These are phyloP conservation scores for Polyodon spathula DNA, from an alignment of 2,113 vertebrate genomes.

Conservation along the genomic window DNA sequence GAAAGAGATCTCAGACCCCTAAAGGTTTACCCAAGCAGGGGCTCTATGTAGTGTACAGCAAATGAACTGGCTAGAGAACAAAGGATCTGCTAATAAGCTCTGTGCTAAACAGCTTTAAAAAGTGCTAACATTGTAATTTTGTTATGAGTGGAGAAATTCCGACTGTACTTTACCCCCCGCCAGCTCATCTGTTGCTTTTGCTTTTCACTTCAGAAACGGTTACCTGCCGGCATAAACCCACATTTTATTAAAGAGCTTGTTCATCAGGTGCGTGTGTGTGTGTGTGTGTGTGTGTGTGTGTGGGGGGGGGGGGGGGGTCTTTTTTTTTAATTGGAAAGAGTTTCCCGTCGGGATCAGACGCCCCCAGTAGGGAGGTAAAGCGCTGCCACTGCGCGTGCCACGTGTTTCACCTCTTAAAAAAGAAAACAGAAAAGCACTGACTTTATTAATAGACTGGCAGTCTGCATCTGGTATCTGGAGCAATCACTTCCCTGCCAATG, in stretches of 20 bases:
- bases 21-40: not conserved
- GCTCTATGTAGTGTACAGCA: constrained; percentile 16
- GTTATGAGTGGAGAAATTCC: constrained; percentile 64
- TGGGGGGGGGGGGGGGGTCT: too few relatives aligned
- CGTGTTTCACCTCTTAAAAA: constrained; percentile 6
- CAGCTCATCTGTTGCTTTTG: constrained; percentile 43
- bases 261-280: not conserved
- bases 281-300: too few relatives aligned
- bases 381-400: not conserved
- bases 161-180: constrained; percentile 60
- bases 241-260: not conserved
- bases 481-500: not conserved
- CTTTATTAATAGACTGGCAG: constrained; percentile 1
- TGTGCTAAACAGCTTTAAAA: constrained; percentile 23
- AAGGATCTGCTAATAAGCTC: constrained; percentile 31
- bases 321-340: constrained; percentile 13
- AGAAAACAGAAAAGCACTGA: not conserved
- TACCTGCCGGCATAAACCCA: constrained; percentile 1
- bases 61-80: constrained; percentile 35
- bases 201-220: constrained; percentile 20
- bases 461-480: not conserved
- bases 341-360: constrained; percentile 12
- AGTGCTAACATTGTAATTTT: constrained; percentile 55
- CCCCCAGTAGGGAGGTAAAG: constrained; percentile 8
- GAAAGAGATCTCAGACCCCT: constrained; percentile 28